Evolutionary conservation across 2,113 vertebrate species (phyloP).

Genomic region (Heptranchias perlo): DNA sequence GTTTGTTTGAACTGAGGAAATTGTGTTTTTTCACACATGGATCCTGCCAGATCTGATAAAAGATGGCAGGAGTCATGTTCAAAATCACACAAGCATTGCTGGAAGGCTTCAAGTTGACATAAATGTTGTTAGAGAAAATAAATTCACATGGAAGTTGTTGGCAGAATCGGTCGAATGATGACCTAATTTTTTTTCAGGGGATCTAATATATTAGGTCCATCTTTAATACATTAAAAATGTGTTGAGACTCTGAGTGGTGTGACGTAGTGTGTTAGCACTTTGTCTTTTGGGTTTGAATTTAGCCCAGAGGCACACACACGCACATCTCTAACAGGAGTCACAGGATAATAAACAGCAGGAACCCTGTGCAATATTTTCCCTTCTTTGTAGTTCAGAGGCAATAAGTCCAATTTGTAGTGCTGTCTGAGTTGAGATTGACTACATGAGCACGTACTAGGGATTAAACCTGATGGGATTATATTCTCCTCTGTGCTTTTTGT

Average conservation of each 20-base stretch:
- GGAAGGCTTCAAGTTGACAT: not conserved
- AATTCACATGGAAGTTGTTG: not conserved
- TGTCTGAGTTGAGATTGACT: not conserved
- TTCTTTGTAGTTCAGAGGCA: not conserved
- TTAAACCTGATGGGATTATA: not conserved
- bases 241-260: no score
- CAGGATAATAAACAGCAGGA: not conserved
- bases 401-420: not conserved
- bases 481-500: not conserved
- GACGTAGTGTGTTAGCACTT: no score
- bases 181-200: not conserved
- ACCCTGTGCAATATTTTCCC: not conserved
- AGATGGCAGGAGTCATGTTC: not conserved
- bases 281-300: not conserved
- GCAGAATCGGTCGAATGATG: not conserved
- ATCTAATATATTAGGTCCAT: not conserved
- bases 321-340: not conserved
- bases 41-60: constrained; percentile 28
- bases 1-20: constrained; percentile 1
- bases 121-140: not conserved
- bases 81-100: not conserved
- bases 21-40: not conserved
- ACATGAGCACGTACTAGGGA: not conserved
- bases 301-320: not conserved
- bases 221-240: not conserved